Evolutionary conservation across 2,888 invertebrate species (phyloP).

Genomic region (Thymelicus acteon): DNA sequence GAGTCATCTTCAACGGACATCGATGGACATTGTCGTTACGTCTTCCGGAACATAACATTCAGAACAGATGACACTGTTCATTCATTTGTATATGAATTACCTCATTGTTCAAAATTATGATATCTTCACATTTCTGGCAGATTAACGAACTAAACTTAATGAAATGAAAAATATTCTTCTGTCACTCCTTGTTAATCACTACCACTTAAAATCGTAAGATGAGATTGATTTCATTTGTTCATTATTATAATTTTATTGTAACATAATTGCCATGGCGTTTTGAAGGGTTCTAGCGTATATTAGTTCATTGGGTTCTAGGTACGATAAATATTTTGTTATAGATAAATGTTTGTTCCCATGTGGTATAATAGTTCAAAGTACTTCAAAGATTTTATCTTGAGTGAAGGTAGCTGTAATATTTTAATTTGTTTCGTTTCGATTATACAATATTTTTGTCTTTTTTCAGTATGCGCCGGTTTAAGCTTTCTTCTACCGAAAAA

Average conservation of each 20-base stretch:
- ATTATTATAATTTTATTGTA: no score
- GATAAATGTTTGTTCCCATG: no score
- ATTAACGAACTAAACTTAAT: background rate
- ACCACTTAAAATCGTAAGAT: no score
- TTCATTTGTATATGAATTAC: constrained; percentile 3
- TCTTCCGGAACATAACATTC: background rate
- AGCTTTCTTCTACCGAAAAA: constrained; percentile 61
- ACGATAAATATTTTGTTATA: no score
- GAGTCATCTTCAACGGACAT: no score
- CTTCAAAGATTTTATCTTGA: no score
- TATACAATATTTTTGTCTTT: constrained; percentile 14
- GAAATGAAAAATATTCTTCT: background rate
- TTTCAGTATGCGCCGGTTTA: constrained; percentile 68
- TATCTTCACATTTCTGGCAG: background rate
- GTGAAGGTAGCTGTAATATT: background rate
- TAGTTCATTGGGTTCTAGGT: no score
- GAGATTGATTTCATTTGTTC: no score
- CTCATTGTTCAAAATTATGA: background rate
- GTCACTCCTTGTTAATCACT: no score
- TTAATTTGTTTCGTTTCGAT: background rate
- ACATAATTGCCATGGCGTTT: no score
- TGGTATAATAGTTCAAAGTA: no score
- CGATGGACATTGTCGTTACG: background rate
- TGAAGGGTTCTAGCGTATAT: no score
- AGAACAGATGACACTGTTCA: background rate